Percentiles rank a stretch among this genome's conserved stretches.
These are phyloP conservation scores for Colaptes auratus DNA, from an alignment of 2,113 vertebrate genomes.

Conservation along the genomic window DNA sequence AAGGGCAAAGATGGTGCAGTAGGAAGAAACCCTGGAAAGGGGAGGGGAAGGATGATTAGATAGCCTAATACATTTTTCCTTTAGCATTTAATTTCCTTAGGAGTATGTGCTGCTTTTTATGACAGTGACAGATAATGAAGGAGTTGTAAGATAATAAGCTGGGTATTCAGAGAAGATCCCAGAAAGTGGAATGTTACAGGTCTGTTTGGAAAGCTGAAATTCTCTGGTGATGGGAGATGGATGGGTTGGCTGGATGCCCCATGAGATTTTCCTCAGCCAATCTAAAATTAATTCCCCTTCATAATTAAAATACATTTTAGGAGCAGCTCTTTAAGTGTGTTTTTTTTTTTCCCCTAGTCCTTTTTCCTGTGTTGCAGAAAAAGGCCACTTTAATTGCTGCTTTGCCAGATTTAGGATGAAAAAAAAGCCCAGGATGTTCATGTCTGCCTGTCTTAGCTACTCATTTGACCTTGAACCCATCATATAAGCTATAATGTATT, in stretches of 20 bases:
- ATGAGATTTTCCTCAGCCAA: slow-evolving; percentile 45
- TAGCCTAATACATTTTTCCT: neutral
- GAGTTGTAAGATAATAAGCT: slow-evolving; percentile 45
- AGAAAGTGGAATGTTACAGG: slow-evolving; percentile 20
- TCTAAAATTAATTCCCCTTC: slow-evolving; percentile 64
- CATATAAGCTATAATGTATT: neutral
- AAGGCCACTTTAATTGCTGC: slow-evolving; percentile 13
- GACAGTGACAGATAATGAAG: slow-evolving; percentile 59
- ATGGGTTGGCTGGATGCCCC: slow-evolving; percentile 53
- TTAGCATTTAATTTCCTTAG: slow-evolving; percentile 28
- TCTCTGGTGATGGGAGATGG: slow-evolving; percentile 56
- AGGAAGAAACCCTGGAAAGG: neutral
- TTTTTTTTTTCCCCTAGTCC: neutral
- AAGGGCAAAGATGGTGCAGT: neutral
- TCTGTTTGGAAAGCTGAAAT: slow-evolving; percentile 58
- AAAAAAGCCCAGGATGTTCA: neutral
- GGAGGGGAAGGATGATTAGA: slow-evolving; percentile 14
- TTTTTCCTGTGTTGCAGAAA: neutral
- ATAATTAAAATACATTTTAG: slow-evolving; percentile 65
- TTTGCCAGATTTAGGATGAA: slow-evolving; percentile 7
- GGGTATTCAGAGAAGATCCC: neutral
- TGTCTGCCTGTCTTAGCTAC: slow-evolving; percentile 7
- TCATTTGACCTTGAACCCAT: slow-evolving; percentile 17
- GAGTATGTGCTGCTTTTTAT: slow-evolving; percentile 43
- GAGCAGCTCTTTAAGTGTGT: neutral